phyloP scores from a whole-genome alignment of 1,140 invertebrate species.

The Diorhabda carinulata region DNA sequence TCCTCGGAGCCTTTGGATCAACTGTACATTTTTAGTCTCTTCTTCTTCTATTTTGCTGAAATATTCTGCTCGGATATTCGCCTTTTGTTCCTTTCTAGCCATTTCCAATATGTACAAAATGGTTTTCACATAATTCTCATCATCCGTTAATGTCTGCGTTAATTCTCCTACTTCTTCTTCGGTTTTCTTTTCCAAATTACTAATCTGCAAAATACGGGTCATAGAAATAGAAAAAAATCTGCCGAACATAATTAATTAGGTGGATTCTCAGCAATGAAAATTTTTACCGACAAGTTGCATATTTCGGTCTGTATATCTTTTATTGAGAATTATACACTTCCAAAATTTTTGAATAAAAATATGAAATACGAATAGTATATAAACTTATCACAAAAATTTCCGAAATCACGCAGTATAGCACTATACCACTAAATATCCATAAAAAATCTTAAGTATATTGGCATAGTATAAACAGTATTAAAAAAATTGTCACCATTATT shows the following conservation, averaged over 20 bases:
- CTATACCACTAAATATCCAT: too few relatives aligned
- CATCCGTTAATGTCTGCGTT: slow-evolving; percentile 26
- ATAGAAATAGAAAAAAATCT: background rate
- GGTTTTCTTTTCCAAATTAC: background rate
- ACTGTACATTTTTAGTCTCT: slow-evolving; percentile 30
- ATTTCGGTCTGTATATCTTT: too few relatives aligned
- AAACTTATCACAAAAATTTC: too few relatives aligned
- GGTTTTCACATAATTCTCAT: slow-evolving; percentile 38
- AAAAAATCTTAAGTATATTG: too few relatives aligned
- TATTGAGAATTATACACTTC: too few relatives aligned
- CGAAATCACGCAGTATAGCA: too few relatives aligned
- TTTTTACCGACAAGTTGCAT: too few relatives aligned
- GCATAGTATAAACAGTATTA: too few relatives aligned
- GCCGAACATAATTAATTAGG: background rate
- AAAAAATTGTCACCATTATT: too few relatives aligned
- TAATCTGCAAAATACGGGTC: slow-evolving; percentile 6
- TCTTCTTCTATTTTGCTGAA: slow-evolving; percentile 39
- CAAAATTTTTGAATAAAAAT: too few relatives aligned
- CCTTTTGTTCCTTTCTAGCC: slow-evolving; percentile 32
- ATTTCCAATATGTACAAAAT: slow-evolving; percentile 36
- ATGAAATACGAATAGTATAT: too few relatives aligned
- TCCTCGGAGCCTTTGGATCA: slow-evolving; percentile 28
- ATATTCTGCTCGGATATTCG: slow-evolving; percentile 33
- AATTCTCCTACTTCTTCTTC: slow-evolving; percentile 21
- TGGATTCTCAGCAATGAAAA: too few relatives aligned